Base-by-base conservation (phyloP, 2,888 invertebrate species). In the Acheta domesticus region DNA sequence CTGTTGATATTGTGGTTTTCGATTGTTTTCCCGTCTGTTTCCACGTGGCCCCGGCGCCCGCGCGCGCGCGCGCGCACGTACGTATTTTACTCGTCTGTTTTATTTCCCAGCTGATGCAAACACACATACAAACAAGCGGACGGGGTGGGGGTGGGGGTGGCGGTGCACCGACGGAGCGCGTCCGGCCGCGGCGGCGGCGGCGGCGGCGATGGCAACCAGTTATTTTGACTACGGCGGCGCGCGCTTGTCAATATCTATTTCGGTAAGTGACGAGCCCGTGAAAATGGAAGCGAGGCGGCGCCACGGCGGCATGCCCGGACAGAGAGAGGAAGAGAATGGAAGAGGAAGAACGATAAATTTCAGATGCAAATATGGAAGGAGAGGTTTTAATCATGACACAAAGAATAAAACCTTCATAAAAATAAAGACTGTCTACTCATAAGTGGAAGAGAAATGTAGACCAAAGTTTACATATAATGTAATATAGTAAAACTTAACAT, bases 1-100 rank as follows among this genome's bases (percentile, higher is more conserved):
- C 62, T 62, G 62, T 62, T 62, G 62, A 62, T 62, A 62, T 62
- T 62, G 62, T 62, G 62, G 62, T 62, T 62, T 62, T 62, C 62
- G 62, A 62, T 62, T 62, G 62, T 62, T 62, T 62, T 62, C 62
- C 62, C 62, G 62, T 62, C 62, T 62, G 62, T 62, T 62, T 62
- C 62, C 62, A 62, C 62, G 62, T 62, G 62, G 16, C 14, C 62
- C n/a, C 19, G 14, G 2, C 50, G 14, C 12, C 12, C 50, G 50
- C 62, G 5, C 62, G 14, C 62, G 14, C 62, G 19, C 16, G n/a
- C 14, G 0, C n/a, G n/a, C n/a, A 62, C 62, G 62, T 11, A 19
- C 11, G 62, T 62, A 62, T n/a, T 62, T 62, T n/a, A 62, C 62
- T 62, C 62, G 62, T n/a, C 62, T 62, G 62, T 62, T 62, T 62